Evolutionary conservation across 1,140 invertebrate species (phyloP).

Genomic region (Drosophila tropicalis): DNA sequence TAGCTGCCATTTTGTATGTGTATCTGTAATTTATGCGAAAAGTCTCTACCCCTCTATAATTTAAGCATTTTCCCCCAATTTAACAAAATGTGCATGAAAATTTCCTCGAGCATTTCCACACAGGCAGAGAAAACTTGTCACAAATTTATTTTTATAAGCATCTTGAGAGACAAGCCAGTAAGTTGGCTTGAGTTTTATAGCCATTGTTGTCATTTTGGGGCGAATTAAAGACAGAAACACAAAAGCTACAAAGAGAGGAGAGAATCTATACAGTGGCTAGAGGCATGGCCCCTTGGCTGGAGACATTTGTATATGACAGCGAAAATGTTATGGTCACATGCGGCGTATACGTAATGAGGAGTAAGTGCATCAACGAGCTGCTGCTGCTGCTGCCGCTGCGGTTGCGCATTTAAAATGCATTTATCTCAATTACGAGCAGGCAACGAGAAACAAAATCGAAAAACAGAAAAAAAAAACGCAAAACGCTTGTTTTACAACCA

Average conservation of each 20-base stretch:
- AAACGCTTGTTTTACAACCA: slow-evolving; percentile 72
- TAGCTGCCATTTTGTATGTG: slow-evolving; percentile 24
- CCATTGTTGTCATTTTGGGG: slow-evolving; percentile 60
- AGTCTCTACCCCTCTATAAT: slow-evolving; percentile 53
- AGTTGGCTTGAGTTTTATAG: slow-evolving; percentile 48
- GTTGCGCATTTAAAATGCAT: slow-evolving; percentile 77
- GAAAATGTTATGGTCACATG: slow-evolving; percentile 21
- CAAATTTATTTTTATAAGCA: slow-evolving; percentile 66
- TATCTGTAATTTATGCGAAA: slow-evolving; percentile 51
- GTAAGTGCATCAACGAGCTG: slow-evolving; percentile 44
- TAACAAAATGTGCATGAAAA: slow-evolving; percentile 54
- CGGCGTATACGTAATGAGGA: slow-evolving; percentile 52
- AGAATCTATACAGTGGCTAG: slow-evolving; percentile 7
- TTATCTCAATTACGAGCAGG: slow-evolving; percentile 74
- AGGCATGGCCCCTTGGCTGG: slow-evolving; percentile 17
- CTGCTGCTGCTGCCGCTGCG: slow-evolving; percentile 35
- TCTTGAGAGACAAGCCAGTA: slow-evolving; percentile 59
- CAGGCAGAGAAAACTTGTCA: slow-evolving; percentile 23
- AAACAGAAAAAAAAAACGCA: slow-evolving; percentile 55
- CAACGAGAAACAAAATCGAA: slow-evolving; percentile 38
- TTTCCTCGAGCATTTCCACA: slow-evolving; percentile 38
- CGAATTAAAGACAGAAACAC: slow-evolving; percentile 46
- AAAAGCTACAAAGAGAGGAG: not conserved
- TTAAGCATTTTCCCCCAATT: slow-evolving; percentile 65
- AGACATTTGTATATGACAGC: slow-evolving; percentile 12